phyloP scores from a whole-genome alignment of 2,797 vertebrate genomes.

The Phataginus tetradactyla region DNA sequence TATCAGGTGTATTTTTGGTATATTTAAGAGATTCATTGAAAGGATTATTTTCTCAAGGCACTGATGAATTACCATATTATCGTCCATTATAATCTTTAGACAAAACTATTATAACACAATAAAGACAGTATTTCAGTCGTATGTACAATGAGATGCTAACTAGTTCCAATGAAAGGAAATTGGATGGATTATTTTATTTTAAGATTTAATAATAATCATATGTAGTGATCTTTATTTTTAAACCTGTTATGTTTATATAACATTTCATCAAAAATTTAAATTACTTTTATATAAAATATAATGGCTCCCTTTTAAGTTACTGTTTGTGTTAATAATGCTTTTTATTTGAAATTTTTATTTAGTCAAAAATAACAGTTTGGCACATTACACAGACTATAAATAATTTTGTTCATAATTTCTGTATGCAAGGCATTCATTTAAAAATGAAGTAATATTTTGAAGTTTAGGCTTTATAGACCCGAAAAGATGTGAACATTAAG shows the following conservation, averaged over 20 bases:
- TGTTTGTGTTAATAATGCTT: conserved; percentile 7
- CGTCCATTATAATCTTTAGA: conserved; percentile 1
- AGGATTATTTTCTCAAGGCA: not conserved
- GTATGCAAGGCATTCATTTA: not conserved
- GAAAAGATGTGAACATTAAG: not conserved
- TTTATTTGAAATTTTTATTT: conserved; percentile 24
- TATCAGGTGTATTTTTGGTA: conserved; percentile 28
- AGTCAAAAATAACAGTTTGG: not conserved
- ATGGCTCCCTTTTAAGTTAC: not conserved
- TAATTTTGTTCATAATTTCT: not conserved
- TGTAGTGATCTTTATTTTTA: conserved; percentile 19
- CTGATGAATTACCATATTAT: conserved; percentile 29
- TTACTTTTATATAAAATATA: conserved; percentile 18
- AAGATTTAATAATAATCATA: conserved; percentile 14
- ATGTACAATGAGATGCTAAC: not conserved
- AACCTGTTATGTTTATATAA: not conserved
- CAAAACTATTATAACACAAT: not conserved
- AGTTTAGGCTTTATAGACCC: not conserved
- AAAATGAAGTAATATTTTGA: conserved; percentile 27
- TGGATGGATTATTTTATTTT: not conserved
- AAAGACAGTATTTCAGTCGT: not conserved
- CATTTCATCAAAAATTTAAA: conserved; percentile 33
- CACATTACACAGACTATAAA: not conserved
- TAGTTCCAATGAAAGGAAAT: not conserved
- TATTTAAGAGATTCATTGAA: conserved; percentile 48